Evolutionary conservation across 1,140 invertebrate genomes (phyloP), one percentile per base, ranked within the genome.

Genomic region (Microplitis demolitor): DNA sequence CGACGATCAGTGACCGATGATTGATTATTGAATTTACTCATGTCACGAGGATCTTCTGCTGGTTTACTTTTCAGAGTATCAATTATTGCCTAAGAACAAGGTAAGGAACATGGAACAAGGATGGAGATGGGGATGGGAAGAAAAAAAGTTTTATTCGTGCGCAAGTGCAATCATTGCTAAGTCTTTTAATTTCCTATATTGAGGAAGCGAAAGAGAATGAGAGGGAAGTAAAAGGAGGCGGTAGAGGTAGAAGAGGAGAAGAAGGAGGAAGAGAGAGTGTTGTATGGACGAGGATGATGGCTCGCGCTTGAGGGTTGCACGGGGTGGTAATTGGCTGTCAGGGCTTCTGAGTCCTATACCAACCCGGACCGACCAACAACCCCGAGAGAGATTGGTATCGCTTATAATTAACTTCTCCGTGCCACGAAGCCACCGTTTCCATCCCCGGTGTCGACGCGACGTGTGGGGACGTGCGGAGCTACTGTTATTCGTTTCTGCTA

Each of bases 321-420:
- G 78, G 84, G 81, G 84, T 87, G 85, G 85, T 87, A 87, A 87
- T 87, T 87, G 86, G 85, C 86, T 87, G 86, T 87, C 86, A 85
- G 85, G 84, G 84, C 85, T 86, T 86, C 83, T 81, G 83, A 85
- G 80, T 84, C 79, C 82, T 84, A 83, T 58, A 58, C 56, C 83
- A 78, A 81, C 80, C 78, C 73, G 76, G 74, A 77, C 76, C 78
- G 77, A 83, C 84, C 84, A 85, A 85, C 84, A 86, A 87, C 84
- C 85, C 82, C 80, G 83, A 87, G 84, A 87, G 84, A 87, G 86
- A 87, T 87, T 87, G 84, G 85, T 87, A 87, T 87, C 86, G 85
- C 84, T 87, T 87, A 87, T 87, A 87, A 87, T 87, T 87, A 87
- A 87, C 86, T 87, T 87, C 86, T 87, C 85, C 84, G 84, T 87